phyloP scores from a whole-genome alignment of 2,797 vertebrate species.

The Sebastes baramenuke region DNA sequence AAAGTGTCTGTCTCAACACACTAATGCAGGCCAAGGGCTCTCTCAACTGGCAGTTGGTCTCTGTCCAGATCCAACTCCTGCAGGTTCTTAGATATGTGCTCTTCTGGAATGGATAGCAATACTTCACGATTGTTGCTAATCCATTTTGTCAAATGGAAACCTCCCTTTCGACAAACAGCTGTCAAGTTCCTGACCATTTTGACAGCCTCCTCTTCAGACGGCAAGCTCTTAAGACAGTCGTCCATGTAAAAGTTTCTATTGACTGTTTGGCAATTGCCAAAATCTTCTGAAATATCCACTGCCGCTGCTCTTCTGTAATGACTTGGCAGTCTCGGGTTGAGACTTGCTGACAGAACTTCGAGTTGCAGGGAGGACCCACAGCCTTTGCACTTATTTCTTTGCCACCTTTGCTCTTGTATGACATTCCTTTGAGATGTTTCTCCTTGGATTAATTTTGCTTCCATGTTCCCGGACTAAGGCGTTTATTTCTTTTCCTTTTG shows the following conservation, averaged over 20 bases:
- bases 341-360: slow-evolving; percentile 2
- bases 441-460: not conserved
- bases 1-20: too few species aligned
- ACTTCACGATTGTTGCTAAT: not conserved
- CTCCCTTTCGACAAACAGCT: not conserved
- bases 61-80: not conserved
- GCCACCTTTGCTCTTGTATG: too few species aligned
- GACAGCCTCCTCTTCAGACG: too few species aligned
- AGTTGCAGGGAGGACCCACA: not conserved
- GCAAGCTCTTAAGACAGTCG: too few species aligned
- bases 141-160: not conserved
- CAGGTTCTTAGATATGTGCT: not conserved
- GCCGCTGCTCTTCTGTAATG: slow-evolving; percentile 3
- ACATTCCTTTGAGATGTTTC: too few species aligned
- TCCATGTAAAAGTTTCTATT: not conserved
- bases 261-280: not conserved
- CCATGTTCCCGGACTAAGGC: not conserved
- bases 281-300: slow-evolving; percentile 8
- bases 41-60: not conserved
- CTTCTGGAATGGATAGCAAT: too few species aligned
- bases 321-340: slow-evolving; percentile 14
- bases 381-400: too few species aligned
- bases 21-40: not conserved
- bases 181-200: not conserved
- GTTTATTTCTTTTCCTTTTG: slow-evolving; percentile 2